Conservation (phyloP, 2,888 invertebrate species). For the Dichetophora obliterata region DNA sequence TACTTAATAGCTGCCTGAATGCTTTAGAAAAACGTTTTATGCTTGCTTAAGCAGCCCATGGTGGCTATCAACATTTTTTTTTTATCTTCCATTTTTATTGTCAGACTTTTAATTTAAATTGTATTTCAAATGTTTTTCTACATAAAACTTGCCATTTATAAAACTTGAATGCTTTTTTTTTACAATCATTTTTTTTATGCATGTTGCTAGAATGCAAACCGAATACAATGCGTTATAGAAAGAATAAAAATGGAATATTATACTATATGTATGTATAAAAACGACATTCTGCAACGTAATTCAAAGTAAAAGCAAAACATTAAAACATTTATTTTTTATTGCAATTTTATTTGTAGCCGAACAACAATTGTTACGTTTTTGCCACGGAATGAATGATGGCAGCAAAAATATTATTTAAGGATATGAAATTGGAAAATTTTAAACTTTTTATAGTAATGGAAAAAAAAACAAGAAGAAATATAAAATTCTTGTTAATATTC, state of each 20-base stretch:
- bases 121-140: slow-evolving; percentile 49
- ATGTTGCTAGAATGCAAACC: neutral
- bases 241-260: neutral
- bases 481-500: neutral
- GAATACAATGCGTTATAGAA: neutral
- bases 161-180: slow-evolving; percentile 39
- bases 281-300: slow-evolving; percentile 38
- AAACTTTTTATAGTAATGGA: slow-evolving; percentile 11
- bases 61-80: neutral
- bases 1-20: slow-evolving; percentile 30
- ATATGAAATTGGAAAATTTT: slow-evolving; percentile 44
- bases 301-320: slow-evolving; percentile 57
- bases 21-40: slow-evolving; percentile 61
- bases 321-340: slow-evolving; percentile 44
- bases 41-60: neutral
- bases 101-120: slow-evolving; percentile 65
- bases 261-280: no score
- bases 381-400: neutral
- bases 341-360: slow-evolving; percentile 33
- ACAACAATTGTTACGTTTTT: neutral
- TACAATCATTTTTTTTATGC: slow-evolving; percentile 49
- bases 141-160: neutral
- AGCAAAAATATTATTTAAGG: slow-evolving; percentile 14
- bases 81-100: slow-evolving; percentile 55
- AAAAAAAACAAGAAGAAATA: neutral